phyloP scores from a whole-genome alignment of 2,113 vertebrate genomes.

The Hylia prasina region DNA sequence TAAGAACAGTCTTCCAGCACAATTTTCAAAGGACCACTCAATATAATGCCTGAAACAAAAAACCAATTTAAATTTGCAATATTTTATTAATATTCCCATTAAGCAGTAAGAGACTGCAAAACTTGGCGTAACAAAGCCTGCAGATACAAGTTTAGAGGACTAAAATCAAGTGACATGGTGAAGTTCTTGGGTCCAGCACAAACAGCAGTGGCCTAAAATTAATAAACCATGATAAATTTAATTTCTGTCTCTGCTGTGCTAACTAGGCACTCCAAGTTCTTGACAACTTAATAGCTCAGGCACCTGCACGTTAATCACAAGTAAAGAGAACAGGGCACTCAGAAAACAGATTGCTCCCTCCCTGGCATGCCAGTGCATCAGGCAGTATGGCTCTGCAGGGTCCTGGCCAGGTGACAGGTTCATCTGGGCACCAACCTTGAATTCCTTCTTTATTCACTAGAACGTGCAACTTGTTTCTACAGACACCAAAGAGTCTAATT shows the following conservation, averaged over 20 bases:
- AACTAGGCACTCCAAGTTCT: not conserved
- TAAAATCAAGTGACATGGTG: not conserved
- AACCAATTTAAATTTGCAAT: not conserved
- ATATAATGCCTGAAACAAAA: not conserved
- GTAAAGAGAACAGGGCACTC: not conserved
- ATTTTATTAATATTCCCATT: not conserved
- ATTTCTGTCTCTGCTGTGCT: not conserved
- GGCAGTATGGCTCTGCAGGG: not conserved
- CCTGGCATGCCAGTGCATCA: not conserved
- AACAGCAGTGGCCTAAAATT: not conserved
- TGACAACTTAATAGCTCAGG: not conserved
- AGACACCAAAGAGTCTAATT: not conserved
- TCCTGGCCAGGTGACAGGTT: not conserved
- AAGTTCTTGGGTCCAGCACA: not conserved
- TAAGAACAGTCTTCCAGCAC: not conserved
- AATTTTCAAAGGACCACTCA: not conserved
- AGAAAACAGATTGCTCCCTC: not conserved
- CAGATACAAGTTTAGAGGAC: not conserved
- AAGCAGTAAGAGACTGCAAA: not conserved
- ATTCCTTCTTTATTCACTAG: not conserved
- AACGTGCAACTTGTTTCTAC: not conserved
- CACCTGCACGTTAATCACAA: not conserved
- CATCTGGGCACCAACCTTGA: not conserved
- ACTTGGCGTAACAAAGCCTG: not conserved
- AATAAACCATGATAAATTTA: not conserved